Evolutionary conservation across 37 sponge, comb jelly and placozoan species (phyloP).

Genomic region (Halichondria panicea): DNA sequence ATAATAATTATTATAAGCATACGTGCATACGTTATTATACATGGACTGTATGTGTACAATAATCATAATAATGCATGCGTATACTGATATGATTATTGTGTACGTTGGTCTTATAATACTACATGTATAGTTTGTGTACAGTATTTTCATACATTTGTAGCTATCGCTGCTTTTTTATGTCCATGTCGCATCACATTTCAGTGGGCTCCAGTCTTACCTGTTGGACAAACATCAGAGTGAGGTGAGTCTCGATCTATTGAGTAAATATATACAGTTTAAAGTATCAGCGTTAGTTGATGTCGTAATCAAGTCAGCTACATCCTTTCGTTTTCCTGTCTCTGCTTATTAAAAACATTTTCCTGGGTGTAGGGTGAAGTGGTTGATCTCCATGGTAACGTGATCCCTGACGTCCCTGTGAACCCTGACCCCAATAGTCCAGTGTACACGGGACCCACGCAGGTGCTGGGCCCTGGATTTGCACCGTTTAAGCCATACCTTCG

Average conservation of each 20-base stretch:
- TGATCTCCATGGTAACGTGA: conserved; percentile 63
- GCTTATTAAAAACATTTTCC: not conserved
- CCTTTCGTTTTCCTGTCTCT: conserved; percentile 5
- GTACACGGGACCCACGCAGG: conserved; percentile 56
- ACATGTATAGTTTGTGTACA: too few species aligned
- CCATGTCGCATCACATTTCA: conserved; percentile 20
- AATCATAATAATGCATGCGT: too few species aligned
- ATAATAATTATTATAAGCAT: too few species aligned
- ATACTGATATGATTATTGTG: too few species aligned
- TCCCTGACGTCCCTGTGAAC: conserved; percentile 30
- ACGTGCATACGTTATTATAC: too few species aligned
- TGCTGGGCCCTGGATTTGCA: conserved; percentile 82
- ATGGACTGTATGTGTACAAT: too few species aligned
- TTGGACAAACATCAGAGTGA: conserved; percentile 77
- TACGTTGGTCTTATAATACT: too few species aligned
- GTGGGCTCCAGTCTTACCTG: conserved; percentile 85
- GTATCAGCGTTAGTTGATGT: too few species aligned
- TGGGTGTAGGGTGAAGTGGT: conserved; percentile 62
- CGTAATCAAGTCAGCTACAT: not conserved
- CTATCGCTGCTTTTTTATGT: too few species aligned
- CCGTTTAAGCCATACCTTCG: conserved; percentile 90
- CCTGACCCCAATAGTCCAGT: conserved; percentile 51
- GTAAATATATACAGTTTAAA: not conserved
- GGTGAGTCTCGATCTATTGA: conserved; percentile 32
- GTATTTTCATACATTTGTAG: too few species aligned